Evolutionary conservation across 2,888 invertebrate genomes (phyloP), one percentile per base, ranked within the genome.

Genomic region (Argyresthia goedartella): DNA sequence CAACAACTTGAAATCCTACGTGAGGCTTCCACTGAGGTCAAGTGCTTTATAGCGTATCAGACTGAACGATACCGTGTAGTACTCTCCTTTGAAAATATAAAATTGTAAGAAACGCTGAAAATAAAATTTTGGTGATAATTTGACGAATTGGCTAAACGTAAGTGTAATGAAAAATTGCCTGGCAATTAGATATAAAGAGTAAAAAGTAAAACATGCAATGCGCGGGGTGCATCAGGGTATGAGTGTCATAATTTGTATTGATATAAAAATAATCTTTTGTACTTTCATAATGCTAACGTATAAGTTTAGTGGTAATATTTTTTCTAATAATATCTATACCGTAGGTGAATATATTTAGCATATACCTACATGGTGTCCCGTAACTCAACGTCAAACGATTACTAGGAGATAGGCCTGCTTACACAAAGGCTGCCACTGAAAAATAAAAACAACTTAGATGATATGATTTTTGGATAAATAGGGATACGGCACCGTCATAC

Each of bases 141-240:
- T 76, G 75, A 81, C 84, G 81, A 85, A 85, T 85, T 84, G 82
- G 76, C 70, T 79, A 78, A 72, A 66, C 75, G 80, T 81, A 80
- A 78, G 79, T 46, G 36, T 16, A 25, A 33, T 45, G 11, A 36
- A 50, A 44, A 49, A 81, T 82, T 84, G 82, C 84, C 77, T 75
- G 80, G 81, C 78, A 81, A 81, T 80, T 79, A 81, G 72, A 71
- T 59, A 50, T 39, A 76, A 73, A 76, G 25, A 25, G 25, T 76
- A 74, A 75, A 69, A 66, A 62, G 65, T 73, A 71, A 69, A 71
- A 73, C 73, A 78, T 73, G 73, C 76, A 79, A 77, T 69, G 81
- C 75, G 86, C 82, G 82, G 86, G 85, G 81, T 86, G 79, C 73
- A 85, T 81, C 87, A 87, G 87, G 87, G 87, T 87, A 86, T 79